phyloP scores from a whole-genome alignment of 2,888 invertebrate genomes.

The Watsonalla binaria region DNA sequence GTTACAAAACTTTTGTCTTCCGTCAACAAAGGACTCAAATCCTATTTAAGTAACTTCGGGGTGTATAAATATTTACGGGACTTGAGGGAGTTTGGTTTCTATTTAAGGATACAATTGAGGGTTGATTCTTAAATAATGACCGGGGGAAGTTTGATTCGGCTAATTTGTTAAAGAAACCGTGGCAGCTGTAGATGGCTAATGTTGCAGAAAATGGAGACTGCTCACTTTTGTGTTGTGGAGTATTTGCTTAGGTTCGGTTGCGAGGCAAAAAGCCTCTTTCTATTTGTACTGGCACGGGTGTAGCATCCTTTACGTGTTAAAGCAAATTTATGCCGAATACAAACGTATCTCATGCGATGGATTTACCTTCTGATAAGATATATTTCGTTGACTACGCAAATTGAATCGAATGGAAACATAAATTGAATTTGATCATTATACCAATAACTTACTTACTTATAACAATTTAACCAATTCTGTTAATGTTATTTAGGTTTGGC shows the following conservation, averaged over 20 bases:
- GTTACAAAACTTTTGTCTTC: not conserved
- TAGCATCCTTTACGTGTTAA: slow-evolving; percentile 43
- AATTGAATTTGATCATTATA: no score
- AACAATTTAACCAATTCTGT: no score
- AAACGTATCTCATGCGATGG: slow-evolving; percentile 23
- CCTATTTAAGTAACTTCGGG: not conserved
- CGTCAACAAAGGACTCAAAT: not conserved
- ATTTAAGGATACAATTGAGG: not conserved
- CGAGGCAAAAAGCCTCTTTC: slow-evolving; percentile 22
- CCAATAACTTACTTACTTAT: no score
- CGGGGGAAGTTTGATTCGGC: not conserved
- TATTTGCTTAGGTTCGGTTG: slow-evolving; percentile 36
- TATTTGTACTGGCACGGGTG: slow-evolving; percentile 37
- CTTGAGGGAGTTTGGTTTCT: not conserved
- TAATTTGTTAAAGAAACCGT: not conserved
- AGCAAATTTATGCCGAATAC: slow-evolving; percentile 38
- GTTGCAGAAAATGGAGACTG: slow-evolving; percentile 1
- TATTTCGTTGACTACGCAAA: slow-evolving; percentile 8
- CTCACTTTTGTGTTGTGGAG: slow-evolving; percentile 14
- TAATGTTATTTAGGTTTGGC: no score
- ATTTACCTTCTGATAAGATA: not conserved
- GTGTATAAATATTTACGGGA: not conserved
- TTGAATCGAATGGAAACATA: no score
- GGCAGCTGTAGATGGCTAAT: not conserved
- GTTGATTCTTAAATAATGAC: not conserved